phyloP scores from a whole-genome alignment of 64 coral and sea anemone species.

The Cladopsammia gracilis region DNA sequence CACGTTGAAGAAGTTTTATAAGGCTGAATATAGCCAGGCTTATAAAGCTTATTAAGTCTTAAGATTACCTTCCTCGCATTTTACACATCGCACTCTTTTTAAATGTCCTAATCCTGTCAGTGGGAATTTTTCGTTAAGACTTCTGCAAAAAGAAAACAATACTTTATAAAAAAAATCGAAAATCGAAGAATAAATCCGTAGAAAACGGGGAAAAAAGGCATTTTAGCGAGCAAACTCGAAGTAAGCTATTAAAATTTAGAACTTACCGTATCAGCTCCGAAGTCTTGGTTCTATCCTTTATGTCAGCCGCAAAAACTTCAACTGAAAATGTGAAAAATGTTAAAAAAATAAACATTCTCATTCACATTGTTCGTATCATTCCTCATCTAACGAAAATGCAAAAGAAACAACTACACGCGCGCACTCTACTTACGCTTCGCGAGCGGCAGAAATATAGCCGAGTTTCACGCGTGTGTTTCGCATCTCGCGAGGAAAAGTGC shows the following conservation, averaged over 20 bases:
- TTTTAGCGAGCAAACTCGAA: background rate
- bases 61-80: conserved; percentile 13
- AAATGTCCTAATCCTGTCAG: conserved; percentile 75
- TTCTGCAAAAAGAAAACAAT: conserved; percentile 26
- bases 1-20: no score
- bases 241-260: background rate
- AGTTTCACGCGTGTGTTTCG: no score
- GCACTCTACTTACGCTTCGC: no score
- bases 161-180: background rate
- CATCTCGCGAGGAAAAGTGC: no score
- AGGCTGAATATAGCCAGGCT: no score
- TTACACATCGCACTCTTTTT: conserved; percentile 63
- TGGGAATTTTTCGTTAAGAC: conserved; percentile 60
- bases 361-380: no score
- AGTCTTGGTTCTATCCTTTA: conserved; percentile 71
- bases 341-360: background rate
- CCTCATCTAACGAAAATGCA: no score
- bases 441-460: no score
- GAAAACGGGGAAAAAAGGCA: background rate
- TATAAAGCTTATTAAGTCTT: background rate
- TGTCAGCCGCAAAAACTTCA: conserved; percentile 64
- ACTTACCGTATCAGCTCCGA: conserved; percentile 78
- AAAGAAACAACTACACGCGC: no score
- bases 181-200: background rate
- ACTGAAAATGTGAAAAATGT: conserved; percentile 44